Evolutionary conservation across 1,140 invertebrate species (phyloP).

Genomic region (Latrodectus geometricus): DNA sequence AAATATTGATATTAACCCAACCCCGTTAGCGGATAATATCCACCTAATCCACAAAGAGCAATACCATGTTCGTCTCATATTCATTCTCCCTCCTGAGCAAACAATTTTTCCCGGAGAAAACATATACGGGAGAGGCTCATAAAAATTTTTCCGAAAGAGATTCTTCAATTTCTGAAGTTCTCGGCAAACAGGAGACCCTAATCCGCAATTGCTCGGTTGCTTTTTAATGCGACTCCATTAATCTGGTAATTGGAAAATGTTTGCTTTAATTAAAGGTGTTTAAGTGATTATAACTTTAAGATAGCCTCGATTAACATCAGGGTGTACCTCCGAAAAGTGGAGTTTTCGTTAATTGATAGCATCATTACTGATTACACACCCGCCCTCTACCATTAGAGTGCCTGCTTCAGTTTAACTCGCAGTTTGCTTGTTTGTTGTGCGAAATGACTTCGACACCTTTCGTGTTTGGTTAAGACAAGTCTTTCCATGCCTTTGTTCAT

Average conservation of each 20-base stretch:
- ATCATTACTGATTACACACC: constrained; percentile 46
- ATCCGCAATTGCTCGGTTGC: constrained; percentile 14
- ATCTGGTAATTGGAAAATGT: constrained; percentile 49
- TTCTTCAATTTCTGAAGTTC: constrained; percentile 1
- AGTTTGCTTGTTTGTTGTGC: neutral
- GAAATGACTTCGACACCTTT: neutral
- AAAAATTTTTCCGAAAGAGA: constrained; percentile 12
- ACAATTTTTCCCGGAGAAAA: constrained; percentile 32
- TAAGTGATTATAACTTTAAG: constrained; percentile 46
- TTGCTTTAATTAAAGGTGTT: constrained; percentile 54
- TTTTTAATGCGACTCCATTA: constrained; percentile 53
- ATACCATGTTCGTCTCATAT: constrained; percentile 30
- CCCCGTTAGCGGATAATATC: constrained; percentile 41
- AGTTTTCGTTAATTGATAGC: constrained; percentile 50
- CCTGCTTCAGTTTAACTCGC: neutral
- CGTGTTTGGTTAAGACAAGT: neutral
- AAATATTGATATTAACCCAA: constrained; percentile 58
- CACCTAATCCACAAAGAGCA: constrained; percentile 54
- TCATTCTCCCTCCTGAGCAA: constrained; percentile 22
- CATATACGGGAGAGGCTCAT: constrained; percentile 15
- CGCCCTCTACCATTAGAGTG: neutral
- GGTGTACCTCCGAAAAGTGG: constrained; percentile 4
- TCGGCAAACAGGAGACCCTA: constrained; percentile 28
- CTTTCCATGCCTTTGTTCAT: too few relatives aligned
- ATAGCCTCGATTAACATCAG: constrained; percentile 19